Evolutionary conservation across 2,888 invertebrate genomes (phyloP).

Genomic region (Pollenia amentaria): DNA sequence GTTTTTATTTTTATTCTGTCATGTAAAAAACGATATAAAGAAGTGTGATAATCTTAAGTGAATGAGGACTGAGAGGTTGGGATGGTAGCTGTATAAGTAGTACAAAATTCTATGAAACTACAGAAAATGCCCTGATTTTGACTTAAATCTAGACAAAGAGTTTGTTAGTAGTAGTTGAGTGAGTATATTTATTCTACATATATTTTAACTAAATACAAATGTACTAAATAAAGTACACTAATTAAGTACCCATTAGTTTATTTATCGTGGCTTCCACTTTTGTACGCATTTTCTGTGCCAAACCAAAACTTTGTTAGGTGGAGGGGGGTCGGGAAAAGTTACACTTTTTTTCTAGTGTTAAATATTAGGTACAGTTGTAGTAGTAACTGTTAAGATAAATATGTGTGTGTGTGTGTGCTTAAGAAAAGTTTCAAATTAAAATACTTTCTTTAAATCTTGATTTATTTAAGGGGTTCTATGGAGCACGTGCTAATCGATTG

Average conservation of each 20-base stretch:
- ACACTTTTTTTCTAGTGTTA: background rate
- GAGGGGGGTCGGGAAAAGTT: conserved; percentile 7
- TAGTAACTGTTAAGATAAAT: background rate
- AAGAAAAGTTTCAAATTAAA: conserved; percentile 42
- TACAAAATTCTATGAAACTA: conserved; percentile 42
- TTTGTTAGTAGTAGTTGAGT: conserved; percentile 25
- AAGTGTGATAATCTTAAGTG: conserved; percentile 32
- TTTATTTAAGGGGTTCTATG: conserved; percentile 20
- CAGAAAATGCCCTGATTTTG: conserved; percentile 55
- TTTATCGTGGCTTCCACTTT: conserved; percentile 62
- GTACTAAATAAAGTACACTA: conserved; percentile 40
- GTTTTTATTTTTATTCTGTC: conserved; percentile 73
- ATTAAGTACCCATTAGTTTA: conserved; percentile 52
- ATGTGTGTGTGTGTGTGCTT: background rate
- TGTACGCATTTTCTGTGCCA: conserved; percentile 44
- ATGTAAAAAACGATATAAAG: conserved; percentile 6
- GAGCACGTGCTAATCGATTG: conserved; percentile 69
- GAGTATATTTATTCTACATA: background rate
- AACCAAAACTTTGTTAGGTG: conserved; percentile 20
- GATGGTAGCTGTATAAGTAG: background rate
- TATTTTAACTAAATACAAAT: conserved; percentile 8
- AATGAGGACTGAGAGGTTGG: background rate
- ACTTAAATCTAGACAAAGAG: conserved; percentile 5
- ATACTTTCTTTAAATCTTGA: conserved; percentile 58
- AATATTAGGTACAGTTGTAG: background rate